Conservation (phyloP, 1,140 invertebrate genomes). For the Caenorhabditis tropicalis region DNA sequence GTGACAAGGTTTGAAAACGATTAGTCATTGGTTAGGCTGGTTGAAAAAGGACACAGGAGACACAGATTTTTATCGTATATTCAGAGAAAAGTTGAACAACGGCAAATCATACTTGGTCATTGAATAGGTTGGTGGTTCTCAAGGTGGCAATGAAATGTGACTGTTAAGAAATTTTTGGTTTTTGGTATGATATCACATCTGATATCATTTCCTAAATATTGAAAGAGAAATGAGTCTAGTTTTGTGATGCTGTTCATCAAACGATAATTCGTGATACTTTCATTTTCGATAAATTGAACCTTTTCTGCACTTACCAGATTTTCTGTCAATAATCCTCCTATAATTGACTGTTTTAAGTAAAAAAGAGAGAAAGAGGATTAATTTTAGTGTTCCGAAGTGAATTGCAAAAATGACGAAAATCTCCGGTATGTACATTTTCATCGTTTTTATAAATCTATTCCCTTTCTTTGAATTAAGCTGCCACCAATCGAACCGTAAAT, state of each 20-base stretch:
- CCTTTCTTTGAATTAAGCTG: background rate
- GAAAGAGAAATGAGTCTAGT: no score
- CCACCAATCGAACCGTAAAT: constrained; percentile 35
- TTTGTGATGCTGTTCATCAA: no score
- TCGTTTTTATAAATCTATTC: constrained; percentile 6
- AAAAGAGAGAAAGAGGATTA: background rate
- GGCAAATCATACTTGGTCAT: background rate
- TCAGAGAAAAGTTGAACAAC: background rate
- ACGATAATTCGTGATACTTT: background rate
- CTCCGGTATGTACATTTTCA: background rate
- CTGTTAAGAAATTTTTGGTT: background rate
- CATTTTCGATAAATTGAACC: background rate
- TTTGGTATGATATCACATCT: no score
- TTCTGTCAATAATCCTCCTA: background rate
- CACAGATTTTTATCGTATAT: background rate
- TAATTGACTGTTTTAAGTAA: background rate
- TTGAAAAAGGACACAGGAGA: background rate
- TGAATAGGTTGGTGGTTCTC: background rate
- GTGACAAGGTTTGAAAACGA: constrained; percentile 32
- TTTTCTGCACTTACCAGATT: background rate
- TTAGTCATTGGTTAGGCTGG: constrained; percentile 31
- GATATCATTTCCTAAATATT: no score
- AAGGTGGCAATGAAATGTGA: no score
- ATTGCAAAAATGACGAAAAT: background rate
- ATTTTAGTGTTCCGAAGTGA: background rate